phyloP scores from a whole-genome alignment of 2,797 vertebrate species.

The Chrysolophus pictus region DNA sequence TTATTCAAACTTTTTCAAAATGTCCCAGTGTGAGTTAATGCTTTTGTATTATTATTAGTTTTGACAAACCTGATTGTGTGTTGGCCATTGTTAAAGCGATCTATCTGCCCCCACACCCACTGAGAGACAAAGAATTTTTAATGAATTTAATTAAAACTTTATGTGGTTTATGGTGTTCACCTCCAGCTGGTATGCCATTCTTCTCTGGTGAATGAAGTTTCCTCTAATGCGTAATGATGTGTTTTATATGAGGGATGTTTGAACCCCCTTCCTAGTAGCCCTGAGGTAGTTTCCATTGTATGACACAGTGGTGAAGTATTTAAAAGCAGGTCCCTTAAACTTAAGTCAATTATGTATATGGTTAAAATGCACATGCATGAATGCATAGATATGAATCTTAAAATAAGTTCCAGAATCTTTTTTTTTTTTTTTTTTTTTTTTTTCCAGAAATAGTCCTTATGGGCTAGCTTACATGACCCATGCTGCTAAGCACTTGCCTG shows the following conservation, averaged over 20 bases:
- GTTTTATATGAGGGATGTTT: conserved; percentile 77
- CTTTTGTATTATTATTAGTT: conserved; percentile 77
- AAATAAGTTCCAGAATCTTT: conserved; percentile 48
- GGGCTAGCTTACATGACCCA: not conserved
- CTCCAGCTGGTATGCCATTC: conserved; percentile 73
- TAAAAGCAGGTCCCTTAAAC: conserved; percentile 65
- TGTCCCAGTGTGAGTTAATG: conserved; percentile 75
- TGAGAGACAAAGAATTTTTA: conserved; percentile 79
- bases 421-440: not conserved
- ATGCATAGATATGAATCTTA: conserved; percentile 62
- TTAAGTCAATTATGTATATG: conserved; percentile 66
- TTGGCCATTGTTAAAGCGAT: conserved; percentile 77
- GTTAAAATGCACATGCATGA: conserved; percentile 62
- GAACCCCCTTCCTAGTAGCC: conserved; percentile 74
- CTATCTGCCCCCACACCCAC: conserved; percentile 77
- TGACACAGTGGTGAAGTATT: conserved; percentile 74
- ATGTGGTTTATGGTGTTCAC: conserved; percentile 76
- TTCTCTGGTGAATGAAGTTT: conserved; percentile 76
- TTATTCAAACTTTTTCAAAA: conserved; percentile 75
- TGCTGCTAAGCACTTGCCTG: not conserved
- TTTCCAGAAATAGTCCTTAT: conserved; percentile 19
- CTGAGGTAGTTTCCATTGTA: conserved; percentile 76
- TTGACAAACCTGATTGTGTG: conserved; percentile 80
- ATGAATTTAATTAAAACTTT: conserved; percentile 84
- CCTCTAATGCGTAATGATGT: conserved; percentile 75